Evolutionary conservation across 2,888 invertebrate species (phyloP), one percentile per base, ranked within the genome.

Genomic region (Ophion slaviceki): DNA sequence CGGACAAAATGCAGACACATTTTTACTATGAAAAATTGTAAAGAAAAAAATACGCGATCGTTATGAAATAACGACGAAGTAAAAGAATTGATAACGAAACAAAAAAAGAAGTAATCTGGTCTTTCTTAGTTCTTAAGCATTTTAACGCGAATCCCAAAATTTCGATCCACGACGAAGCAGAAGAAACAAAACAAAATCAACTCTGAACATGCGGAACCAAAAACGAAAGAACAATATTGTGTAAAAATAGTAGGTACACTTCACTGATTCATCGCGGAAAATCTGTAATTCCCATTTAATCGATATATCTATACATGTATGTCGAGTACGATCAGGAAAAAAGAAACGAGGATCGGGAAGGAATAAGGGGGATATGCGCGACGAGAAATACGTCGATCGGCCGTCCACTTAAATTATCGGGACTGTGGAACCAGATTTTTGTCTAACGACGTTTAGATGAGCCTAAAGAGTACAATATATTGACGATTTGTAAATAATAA

Each of bases 381-480:
- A 82, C 72, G 68, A 76, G 20, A 84, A 62, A 57, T 10, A 68
- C 68, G 82, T 84, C 86, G 86, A 87, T 86, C 76, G 86, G 80
- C 86, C 87, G 87, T 87, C 86, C 87, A 87, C 74, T 86, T 59
- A 67, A 84, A 84, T 87, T 74, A 86, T 84, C 74, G 71, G 86
- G 84, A 87, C 87, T 84, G 84, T 78, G 80, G 83, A 77, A 80
- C 66, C 75, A 84, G 74, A 78, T 53, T 86, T 86, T 87, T 83
- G 68, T 83, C 75, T 68, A 82, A 85, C 77, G 79, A 82, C 80
- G 76, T 82, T 82, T 72, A 68, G 45, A 80, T 53, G 82, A 87
- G 87, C 87, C 87, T 87, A 87, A 85, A 82, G 74, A 87, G 85
- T 87, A 87, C 86, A 87, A 86, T 87, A 86, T 87, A 85, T 84